A percentile compares a stretch with the other conserved stretches of the same genome.
Conservation (phyloP, 2,888 invertebrate species). For the Dorcus hopei region DNA sequence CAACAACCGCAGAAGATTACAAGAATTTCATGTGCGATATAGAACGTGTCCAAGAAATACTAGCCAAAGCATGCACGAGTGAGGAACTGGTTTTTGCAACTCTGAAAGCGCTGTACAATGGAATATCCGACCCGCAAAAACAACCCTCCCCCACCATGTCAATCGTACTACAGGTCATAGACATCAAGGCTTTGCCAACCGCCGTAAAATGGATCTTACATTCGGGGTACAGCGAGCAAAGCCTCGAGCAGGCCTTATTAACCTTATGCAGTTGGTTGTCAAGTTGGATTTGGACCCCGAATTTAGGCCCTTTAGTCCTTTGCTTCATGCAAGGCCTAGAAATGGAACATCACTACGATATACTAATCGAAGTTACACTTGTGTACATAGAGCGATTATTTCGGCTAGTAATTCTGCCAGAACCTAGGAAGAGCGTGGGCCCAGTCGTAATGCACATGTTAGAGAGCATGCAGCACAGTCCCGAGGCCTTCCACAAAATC, state of each 20-base stretch:
- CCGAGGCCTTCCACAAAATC: slow-evolving; percentile 61
- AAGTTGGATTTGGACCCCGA: slow-evolving; percentile 60
- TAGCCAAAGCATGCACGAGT: slow-evolving; percentile 42
- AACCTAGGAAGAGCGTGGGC: slow-evolving; percentile 56
- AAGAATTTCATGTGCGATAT: slow-evolving; percentile 42
- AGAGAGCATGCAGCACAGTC: slow-evolving; percentile 58
- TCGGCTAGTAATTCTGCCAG: slow-evolving; percentile 54
- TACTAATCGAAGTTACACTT: slow-evolving; percentile 58
- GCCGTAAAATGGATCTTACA: slow-evolving; percentile 51
- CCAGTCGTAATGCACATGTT: slow-evolving; percentile 65
- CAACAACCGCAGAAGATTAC: slow-evolving; percentile 37
- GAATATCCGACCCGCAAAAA: slow-evolving; percentile 59
- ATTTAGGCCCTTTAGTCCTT: slow-evolving; percentile 64
- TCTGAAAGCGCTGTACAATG: slow-evolving; percentile 58
- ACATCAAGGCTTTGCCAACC: slow-evolving; percentile 40
- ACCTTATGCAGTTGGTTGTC: slow-evolving; percentile 68
- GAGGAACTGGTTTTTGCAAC: slow-evolving; percentile 56
- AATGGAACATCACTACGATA: slow-evolving; percentile 45
- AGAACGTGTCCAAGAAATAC: slow-evolving; percentile 39
- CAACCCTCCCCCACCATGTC: slow-evolving; percentile 59
- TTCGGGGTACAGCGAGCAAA: slow-evolving; percentile 48
- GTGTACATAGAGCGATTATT: slow-evolving; percentile 61
- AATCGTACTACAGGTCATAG: slow-evolving; percentile 58
- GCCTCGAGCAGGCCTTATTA: slow-evolving; percentile 60
- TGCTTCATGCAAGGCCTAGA: slow-evolving; percentile 65